Base-by-base conservation (phyloP, 2,113 vertebrate species). In the Anhinga rufa region DNA sequence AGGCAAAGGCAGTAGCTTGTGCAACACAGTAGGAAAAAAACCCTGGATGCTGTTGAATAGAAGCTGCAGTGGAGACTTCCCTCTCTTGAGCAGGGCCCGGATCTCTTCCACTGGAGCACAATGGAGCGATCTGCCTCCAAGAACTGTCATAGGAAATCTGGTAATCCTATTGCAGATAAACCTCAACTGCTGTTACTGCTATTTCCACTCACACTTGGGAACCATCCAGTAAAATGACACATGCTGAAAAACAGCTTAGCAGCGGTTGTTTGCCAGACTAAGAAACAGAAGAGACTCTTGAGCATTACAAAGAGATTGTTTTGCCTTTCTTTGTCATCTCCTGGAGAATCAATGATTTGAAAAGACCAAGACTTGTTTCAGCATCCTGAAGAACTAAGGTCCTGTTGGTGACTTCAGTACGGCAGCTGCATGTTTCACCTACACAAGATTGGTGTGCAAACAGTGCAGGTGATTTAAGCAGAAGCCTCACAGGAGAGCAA, bases 151-250 rank as follows among this genome's bases (percentile, higher is more conserved):
- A 75, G 49, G 74, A 93, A 91, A 81, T 68, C 72, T 78, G 80
- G 51, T 68, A 83, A 95, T 72, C 78, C 55, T 36, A 14, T 40
- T 49, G 40, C 28, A 79, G 58, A 86, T 75, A 90, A 95, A 86
- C 44, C 68, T 60, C 44, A 49, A 79, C 36, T 93, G 74, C 81
- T 88, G 51, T 40, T 88, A 28, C 9, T 90, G 54, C 40, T 92
- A 70, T 94, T 96, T 81, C 64, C 38, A 90, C 34, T 76, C 64
- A 69, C 36, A 46, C 14, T 25, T 94, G 76, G 54, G 38, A 54
- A 71, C 2, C 3, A 1, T 85, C 79, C 94, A 95, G 78, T n/a
- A 93, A 95, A 88, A 94, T 65, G 78, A 51, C n/a, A 66, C 60
- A 52, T 11, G 69, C 24, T 87, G 81, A 76, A 87, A 69, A 93